Base-by-base conservation (phyloP, 2,888 invertebrate species). In the Drosophila buzzatii region DNA sequence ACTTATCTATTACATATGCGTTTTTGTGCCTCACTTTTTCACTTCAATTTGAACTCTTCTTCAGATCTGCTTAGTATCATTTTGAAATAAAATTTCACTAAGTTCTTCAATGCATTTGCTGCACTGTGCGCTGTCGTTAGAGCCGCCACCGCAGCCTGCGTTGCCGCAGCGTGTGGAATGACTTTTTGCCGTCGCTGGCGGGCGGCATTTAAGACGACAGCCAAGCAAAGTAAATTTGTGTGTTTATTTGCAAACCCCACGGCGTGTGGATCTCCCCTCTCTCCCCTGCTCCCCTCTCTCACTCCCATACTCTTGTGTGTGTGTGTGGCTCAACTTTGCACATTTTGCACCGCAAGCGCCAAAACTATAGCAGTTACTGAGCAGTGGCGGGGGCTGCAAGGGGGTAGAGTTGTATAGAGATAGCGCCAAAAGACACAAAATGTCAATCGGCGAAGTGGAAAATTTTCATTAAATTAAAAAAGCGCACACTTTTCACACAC, bases 401-500 rank as follows among this genome's bases (percentile, higher is more conserved):
- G 14, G 42, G 31, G 44, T 45, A 44, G 49, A 14, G 57, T 20
- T 33, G 45, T 44, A 59, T 47, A 65, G 57, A 70, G 79, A 76
- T 73, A 76, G 76, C 81, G 62, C 78, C 72, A 69, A 76, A 73
- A 74, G 76, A 89, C 82, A 83, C 80, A 88, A 88, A 92, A 90
- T 91, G 91, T 90, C 91, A 91, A 91, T 90, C 90, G 91, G 85
- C 90, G 91, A 91, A 92, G 91, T 91, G 92, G 92, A 92, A 92
- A 92, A 92, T 93, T 91, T 92, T 93, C 91, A 92, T 92, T 92
- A 92, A 92, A 92, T 92, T 92, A 89, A 79, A 87, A 85, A 90
- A 85, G 84, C 81, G 77, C 72, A 84, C 85, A 82, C 76, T 82
- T 85, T 76, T 82, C 78, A 61, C 85, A 71, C 57, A 73, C 16